Base-by-base conservation (phyloP, 1,140 invertebrate genomes). In the Cheumatopsyche charites region DNA sequence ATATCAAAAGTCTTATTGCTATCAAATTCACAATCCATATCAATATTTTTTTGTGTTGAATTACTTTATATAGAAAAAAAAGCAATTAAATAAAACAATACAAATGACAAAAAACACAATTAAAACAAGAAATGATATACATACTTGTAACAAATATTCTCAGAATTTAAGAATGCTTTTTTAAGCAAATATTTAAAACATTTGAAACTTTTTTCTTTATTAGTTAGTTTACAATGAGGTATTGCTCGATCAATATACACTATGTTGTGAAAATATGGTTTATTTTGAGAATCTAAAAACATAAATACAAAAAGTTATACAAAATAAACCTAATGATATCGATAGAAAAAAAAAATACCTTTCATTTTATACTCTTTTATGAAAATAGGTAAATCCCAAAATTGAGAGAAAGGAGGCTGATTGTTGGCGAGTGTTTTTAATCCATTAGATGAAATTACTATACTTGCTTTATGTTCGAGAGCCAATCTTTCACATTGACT, bases 361-460 rank as follows among this genome's bases (percentile, higher is more conserved):
- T 29, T 67, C 12, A 62, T 49, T 58, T 62, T 43, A 62, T 80
- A 74, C 36, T 77, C 76, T 78, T 83, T 83, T 0, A 86, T 75
- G 4, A 79, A 67, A 26, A 85, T 36, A 3, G 84, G 84, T 67
- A 86, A 77, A 49, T 80, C 75, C 85, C 85, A 86, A 49, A 68
- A 78, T 55, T 78, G 77, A 55, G 76, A 70, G 70, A 76, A 76
- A 12, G 79, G 77, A 36, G 76, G 76, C 26, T 78, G 62, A 75
- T 82, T 84, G 74, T 80, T 79, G 25, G 79, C 73, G 11, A 86
- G 67, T 73, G 78, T 79, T 67, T 84, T 83, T 25, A 86, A 76
- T 26, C 81, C 81, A 75, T 80, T 83, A 0, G 80, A 79, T 7
- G 84, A 85, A 61, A 85, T 84, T n/a, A 85, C 82, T 23, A 85